phyloP scores from a whole-genome alignment of 2,888 invertebrate genomes.

The Blomia tropicalis region DNA sequence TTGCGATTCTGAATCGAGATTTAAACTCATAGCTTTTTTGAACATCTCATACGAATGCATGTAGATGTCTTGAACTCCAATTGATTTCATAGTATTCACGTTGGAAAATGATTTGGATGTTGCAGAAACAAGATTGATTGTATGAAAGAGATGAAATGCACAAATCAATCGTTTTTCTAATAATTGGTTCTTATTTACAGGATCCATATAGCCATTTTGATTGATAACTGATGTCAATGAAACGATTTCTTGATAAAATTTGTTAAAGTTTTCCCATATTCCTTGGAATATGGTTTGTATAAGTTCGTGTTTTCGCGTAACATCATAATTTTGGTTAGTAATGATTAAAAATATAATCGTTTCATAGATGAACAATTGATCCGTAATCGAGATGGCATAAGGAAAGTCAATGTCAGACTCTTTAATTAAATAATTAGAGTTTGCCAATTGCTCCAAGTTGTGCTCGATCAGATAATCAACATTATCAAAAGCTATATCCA shows the following conservation, averaged over 20 bases:
- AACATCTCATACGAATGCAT: constrained; percentile 41
- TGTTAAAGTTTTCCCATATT: constrained; percentile 38
- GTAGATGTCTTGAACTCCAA: constrained; percentile 41
- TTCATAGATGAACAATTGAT: constrained; percentile 45
- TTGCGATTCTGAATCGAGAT: constrained; percentile 7
- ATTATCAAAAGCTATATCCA: constrained; percentile 6
- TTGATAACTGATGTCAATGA: constrained; percentile 2
- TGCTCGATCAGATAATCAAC: background rate
- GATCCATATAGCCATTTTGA: background rate
- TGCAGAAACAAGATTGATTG: constrained; percentile 35
- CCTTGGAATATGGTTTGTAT: constrained; percentile 40
- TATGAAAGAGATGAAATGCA: constrained; percentile 11
- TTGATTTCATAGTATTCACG: constrained; percentile 41
- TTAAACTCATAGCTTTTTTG: constrained; percentile 39
- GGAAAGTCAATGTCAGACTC: background rate
- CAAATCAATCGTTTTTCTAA: background rate
- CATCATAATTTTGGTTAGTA: constrained; percentile 34
- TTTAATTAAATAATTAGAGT: background rate
- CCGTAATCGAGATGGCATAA: constrained; percentile 35
- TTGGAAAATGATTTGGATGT: constrained; percentile 45
- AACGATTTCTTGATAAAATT: constrained; percentile 6
- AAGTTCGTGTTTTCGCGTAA: constrained; percentile 37
- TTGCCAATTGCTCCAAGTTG: background rate
- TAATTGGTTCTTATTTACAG: background rate
- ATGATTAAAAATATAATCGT: constrained; percentile 43